Base-by-base conservation (phyloP, 2,888 invertebrate species). In the Amiota communis region DNA sequence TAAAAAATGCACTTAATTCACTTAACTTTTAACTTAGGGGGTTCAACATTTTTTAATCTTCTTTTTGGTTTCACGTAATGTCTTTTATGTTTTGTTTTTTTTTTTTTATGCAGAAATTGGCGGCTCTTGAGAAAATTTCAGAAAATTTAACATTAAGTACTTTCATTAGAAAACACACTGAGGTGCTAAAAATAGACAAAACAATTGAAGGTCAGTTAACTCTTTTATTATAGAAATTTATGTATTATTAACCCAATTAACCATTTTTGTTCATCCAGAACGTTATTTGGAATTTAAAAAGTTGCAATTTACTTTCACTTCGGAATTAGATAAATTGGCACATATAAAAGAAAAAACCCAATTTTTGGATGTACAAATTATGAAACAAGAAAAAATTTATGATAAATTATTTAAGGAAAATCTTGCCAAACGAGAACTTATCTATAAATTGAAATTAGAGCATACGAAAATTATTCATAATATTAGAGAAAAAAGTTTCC, bases 131-230 rank as follows among this genome's bases (percentile, higher is more conserved):
- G 70, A 79, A 85, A 57, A 79, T 89, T 2, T 85, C 86, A 15
- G 82, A 87, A 47, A 84, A 83, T 0, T 71, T 89, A 6, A 77
- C 72, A 13, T 82, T 88, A 78, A 75, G 72, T 1, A 85, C 87
- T 67, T 89, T 83, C 70, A 84, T 86, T 8, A 74, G 76, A 49
- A 72, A 88, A 2, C 85, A 88, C 65, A 87, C 87, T 2, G 85
- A 88, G 75, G 82, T 82, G 0, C 77, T 81, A 17, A 78, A 81
- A 11, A 65, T 89, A 36, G 80, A 76, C 9, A 88, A 88, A 70
- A 88, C 88, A 80, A 81, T 88, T 12, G 89, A 89, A 82, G 89
- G 88, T 87, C 68, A 57, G 47, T 46, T 36, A 36, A 36, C 36
- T 36, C 6, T 6, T 4, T 36, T 36, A 2, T 36, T 4, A 36